These are phyloP conservation scores for Dioctria linearis DNA, from an alignment of 2,888 invertebrate genomes.

Conservation along the genomic window DNA sequence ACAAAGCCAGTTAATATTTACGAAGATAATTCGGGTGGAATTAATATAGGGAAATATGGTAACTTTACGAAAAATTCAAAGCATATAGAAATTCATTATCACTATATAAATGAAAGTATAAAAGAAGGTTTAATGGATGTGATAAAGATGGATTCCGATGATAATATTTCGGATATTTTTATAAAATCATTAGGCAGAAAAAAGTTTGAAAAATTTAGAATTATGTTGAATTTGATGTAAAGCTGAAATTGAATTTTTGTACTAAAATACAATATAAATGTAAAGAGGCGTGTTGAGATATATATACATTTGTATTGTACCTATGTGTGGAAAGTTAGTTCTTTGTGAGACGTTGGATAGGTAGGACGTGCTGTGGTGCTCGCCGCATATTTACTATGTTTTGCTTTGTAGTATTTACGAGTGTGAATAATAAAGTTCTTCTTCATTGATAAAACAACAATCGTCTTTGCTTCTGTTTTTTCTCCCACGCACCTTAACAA, in stretches of 20 bases:
- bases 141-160: constrained; percentile 61
- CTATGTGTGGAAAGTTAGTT: too few relatives aligned
- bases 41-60: constrained; percentile 54
- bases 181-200: constrained; percentile 41
- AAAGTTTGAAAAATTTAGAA: background rate
- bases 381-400: too few relatives aligned
- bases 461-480: too few relatives aligned
- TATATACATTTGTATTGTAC: too few relatives aligned
- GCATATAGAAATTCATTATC: constrained; percentile 53
- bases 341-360: too few relatives aligned
- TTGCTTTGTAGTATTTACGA: too few relatives aligned
- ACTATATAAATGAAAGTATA: constrained; percentile 63
- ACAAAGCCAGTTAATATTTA: constrained; percentile 61
- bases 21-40: constrained; percentile 60
- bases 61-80: constrained; percentile 58
- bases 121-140: constrained; percentile 61
- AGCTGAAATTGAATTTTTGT: background rate
- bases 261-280: too few relatives aligned
- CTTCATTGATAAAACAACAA: too few relatives aligned
- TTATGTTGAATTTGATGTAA: background rate
- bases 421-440: too few relatives aligned
- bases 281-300: too few relatives aligned
- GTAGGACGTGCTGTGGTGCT: too few relatives aligned
- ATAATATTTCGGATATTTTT: constrained; percentile 62
- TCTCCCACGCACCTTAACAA: too few relatives aligned